A percentile compares a stretch with the other conserved stretches of the same genome.
These are phyloP conservation scores for Propithecus deckenii DNA, from an alignment of 2,797 vertebrate genomes.

Conservation along the genomic window DNA sequence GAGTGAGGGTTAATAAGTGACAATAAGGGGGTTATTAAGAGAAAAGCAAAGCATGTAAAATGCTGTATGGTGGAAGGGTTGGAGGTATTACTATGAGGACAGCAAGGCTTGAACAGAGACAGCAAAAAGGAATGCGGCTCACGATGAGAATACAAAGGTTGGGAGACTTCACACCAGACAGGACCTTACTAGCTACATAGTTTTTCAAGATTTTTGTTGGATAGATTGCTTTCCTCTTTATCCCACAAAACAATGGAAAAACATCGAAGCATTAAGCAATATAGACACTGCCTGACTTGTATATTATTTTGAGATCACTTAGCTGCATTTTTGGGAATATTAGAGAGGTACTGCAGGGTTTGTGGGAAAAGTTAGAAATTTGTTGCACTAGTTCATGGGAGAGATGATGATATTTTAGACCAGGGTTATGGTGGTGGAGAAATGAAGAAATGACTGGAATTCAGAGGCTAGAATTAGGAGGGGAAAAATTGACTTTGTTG, in stretches of 20 bases:
- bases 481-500: not conserved
- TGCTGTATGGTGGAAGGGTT: not conserved
- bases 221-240: not conserved
- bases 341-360: not conserved
- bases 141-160: not conserved
- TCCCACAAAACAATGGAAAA: not conserved
- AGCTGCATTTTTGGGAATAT: not conserved
- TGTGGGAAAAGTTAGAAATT: not conserved
- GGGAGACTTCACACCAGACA: not conserved
- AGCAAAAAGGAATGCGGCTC: not conserved
- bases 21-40: not conserved
- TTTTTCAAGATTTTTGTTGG: not conserved
- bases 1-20: not conserved
- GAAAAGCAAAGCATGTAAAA: not conserved
- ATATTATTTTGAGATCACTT: not conserved
- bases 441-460: not conserved
- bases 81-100: not conserved
- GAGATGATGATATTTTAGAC: not conserved
- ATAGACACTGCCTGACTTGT: not conserved
- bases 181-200: not conserved
- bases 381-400: not conserved
- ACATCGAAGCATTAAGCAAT: not conserved
- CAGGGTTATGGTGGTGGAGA: not conserved
- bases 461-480: not conserved
- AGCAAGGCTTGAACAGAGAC: not conserved